Conservation (phyloP, 64 coral and sea anemone species). For the Montipora cactus region DNA sequence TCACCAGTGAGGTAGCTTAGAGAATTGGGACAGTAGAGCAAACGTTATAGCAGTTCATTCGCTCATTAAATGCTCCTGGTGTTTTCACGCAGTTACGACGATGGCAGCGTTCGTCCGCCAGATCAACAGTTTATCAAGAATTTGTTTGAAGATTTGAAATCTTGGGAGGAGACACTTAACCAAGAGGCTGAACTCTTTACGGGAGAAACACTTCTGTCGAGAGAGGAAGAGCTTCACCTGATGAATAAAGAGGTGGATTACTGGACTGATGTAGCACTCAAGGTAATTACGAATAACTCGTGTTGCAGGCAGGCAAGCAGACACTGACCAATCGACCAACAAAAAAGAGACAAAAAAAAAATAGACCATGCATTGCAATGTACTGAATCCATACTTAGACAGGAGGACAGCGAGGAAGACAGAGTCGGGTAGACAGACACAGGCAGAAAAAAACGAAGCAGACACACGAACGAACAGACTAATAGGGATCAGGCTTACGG, state of each 20-base stretch:
- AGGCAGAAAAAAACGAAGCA: no score
- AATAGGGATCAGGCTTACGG: no score
- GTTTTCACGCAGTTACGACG: conserved; percentile 73
- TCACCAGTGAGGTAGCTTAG: no score
- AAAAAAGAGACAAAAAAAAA: no score
- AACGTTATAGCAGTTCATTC: no score
- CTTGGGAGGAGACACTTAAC: conserved; percentile 83
- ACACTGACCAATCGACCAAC: no score
- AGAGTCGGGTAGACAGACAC: neutral
- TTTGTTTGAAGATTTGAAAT: conserved; percentile 77
- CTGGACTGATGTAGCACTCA: conserved; percentile 95
- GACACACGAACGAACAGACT: neutral
- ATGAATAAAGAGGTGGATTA: conserved; percentile 93
- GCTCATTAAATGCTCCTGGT: neutral
- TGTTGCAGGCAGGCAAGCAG: no score
- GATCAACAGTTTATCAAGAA: conserved; percentile 66
- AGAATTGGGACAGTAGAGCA: no score
- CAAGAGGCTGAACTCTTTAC: conserved; percentile 89
- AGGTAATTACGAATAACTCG: conserved; percentile 29
- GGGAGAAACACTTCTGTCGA: conserved; percentile 78
- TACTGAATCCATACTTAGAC: no score
- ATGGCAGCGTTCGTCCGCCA: conserved; percentile 78
- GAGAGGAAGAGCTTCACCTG: conserved; percentile 86
- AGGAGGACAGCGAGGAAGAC: neutral
- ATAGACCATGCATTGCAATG: no score